Percentiles rank a stretch among this genome's conserved stretches.
phyloP scores from a whole-genome alignment of 2,888 invertebrate genomes.

The Lasius platythorax region DNA sequence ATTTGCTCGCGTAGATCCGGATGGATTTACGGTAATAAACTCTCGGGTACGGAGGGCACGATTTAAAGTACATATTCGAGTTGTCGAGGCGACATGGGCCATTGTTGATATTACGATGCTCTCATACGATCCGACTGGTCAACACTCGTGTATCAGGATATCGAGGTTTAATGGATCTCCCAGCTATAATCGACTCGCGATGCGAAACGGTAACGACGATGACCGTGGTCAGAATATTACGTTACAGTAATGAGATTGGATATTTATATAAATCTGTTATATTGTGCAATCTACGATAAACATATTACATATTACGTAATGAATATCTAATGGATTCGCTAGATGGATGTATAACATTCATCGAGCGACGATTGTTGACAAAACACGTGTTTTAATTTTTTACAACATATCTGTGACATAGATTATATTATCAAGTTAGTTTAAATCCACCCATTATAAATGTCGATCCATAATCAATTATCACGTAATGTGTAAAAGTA shows the following conservation, averaged over 20 bases:
- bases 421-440: constrained; percentile 2
- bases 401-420: not conserved
- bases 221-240: constrained; percentile 14
- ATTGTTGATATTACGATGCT: constrained; percentile 52
- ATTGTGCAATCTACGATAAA: constrained; percentile 7
- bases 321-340: constrained; percentile 24
- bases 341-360: not conserved
- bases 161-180: constrained; percentile 49
- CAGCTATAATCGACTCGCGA: constrained; percentile 48
- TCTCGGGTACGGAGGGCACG: constrained; percentile 53
- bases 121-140: constrained; percentile 37
- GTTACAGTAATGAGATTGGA: constrained; percentile 39
- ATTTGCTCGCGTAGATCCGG: constrained; percentile 57
- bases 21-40: constrained; percentile 69
- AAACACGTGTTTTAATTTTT: constrained; percentile 2
- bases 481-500: not conserved
- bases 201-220: constrained; percentile 24
- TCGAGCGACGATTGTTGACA: not conserved
- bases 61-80: constrained; percentile 65
- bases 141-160: constrained; percentile 50
- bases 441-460: constrained; percentile 19
- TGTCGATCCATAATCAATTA: not conserved
- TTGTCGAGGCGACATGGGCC: constrained; percentile 18
- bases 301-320: constrained; percentile 42
- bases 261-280: constrained; percentile 39